A percentile compares a stretch with the other conserved stretches of the same genome.
Conservation (phyloP, 1,140 invertebrate species). For the Drosophila arawakana region DNA sequence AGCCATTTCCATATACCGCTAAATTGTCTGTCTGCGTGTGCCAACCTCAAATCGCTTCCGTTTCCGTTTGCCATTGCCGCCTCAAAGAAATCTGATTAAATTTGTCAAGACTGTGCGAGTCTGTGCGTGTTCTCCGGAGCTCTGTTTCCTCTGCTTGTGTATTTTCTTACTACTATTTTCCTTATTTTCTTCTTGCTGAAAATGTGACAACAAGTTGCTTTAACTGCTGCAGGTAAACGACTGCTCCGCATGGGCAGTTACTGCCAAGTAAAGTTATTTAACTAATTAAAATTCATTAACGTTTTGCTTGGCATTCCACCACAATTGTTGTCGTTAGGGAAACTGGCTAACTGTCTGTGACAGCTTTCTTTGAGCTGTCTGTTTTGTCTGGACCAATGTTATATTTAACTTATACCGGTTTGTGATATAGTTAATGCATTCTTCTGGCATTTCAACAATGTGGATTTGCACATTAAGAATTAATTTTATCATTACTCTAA, state of each 20-base stretch:
- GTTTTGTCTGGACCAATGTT: slow-evolving; percentile 4
- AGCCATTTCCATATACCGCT: slow-evolving; percentile 48
- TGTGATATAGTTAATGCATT: slow-evolving; percentile 30
- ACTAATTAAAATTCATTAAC: slow-evolving; percentile 74
- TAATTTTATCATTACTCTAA: background rate
- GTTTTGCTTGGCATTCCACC: slow-evolving; percentile 12
- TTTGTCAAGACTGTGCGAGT: slow-evolving; percentile 10
- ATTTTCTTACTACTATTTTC: background rate
- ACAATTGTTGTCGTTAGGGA: slow-evolving; percentile 1
- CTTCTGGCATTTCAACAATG: slow-evolving; percentile 23
- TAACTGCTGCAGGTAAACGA: slow-evolving; percentile 13
- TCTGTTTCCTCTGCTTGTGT: background rate
- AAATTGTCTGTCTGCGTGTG: background rate
- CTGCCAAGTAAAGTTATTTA: slow-evolving; percentile 57
- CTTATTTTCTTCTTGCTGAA: background rate
- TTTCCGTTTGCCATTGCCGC: slow-evolving; percentile 21
- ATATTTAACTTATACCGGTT: background rate
- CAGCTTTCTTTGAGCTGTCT: slow-evolving; percentile 9
- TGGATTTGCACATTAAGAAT: background rate
- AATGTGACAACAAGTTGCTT: slow-evolving; percentile 3
- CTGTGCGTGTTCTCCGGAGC: background rate
- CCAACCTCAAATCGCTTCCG: slow-evolving; percentile 53
- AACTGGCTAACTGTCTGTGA: slow-evolving; percentile 18
- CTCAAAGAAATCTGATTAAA: slow-evolving; percentile 58
- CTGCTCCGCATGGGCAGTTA: slow-evolving; percentile 13